Evolutionary conservation across 1,140 invertebrate species (phyloP).

Genomic region (Idris sp.): DNA sequence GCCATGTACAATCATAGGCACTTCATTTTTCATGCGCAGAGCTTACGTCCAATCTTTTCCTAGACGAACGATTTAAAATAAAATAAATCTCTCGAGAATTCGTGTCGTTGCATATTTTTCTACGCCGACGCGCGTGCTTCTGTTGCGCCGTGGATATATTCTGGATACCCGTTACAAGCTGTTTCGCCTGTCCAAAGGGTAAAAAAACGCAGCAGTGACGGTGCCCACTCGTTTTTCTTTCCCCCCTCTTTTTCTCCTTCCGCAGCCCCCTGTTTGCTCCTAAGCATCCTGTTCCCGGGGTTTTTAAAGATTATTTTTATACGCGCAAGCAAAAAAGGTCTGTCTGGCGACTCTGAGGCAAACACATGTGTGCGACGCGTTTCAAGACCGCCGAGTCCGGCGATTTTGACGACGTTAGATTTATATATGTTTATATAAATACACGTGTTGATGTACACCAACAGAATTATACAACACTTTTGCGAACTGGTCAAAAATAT

Average conservation of each 20-base stretch:
- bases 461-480: no score
- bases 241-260: constrained; percentile 28
- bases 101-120: constrained; percentile 55
- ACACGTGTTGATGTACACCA: no score
- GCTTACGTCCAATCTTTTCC: constrained; percentile 18
- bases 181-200: constrained; percentile 74
- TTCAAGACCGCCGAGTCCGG: constrained; percentile 62
- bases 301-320: constrained; percentile 80
- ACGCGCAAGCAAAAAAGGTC: constrained; percentile 77
- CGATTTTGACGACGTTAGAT: constrained; percentile 44
- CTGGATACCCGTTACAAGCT: constrained; percentile 73
- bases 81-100: constrained; percentile 41
- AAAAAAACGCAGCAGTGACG: constrained; percentile 75
- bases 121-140: constrained; percentile 50
- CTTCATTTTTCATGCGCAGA: background rate
- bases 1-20: background rate
- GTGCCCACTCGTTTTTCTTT: constrained; percentile 64
- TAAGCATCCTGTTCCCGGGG: constrained; percentile 76
- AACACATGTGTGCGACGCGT: constrained; percentile 70
- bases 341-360: constrained; percentile 75
- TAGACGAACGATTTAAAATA: constrained; percentile 14
- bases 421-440: constrained; percentile 5
- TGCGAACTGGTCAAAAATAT: no score
- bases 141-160: constrained; percentile 68
- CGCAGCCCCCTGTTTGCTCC: constrained; percentile 55